phyloP scores from a whole-genome alignment of 1,140 invertebrate species.

The Drosophila sucinea region DNA sequence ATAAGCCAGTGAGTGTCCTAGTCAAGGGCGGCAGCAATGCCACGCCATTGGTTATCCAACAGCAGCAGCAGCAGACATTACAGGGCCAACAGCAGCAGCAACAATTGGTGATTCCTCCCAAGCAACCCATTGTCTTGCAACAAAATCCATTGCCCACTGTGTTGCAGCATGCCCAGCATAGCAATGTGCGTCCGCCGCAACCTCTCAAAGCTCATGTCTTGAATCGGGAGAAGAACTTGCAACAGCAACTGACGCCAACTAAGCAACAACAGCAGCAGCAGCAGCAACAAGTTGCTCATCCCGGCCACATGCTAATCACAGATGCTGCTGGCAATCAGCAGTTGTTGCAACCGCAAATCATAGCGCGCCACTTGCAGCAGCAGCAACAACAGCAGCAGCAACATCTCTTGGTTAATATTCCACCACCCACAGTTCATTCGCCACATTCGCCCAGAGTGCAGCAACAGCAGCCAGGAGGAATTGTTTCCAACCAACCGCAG shows the following conservation, averaged over 20 bases:
- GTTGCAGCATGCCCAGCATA: constrained; percentile 69
- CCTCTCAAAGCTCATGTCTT: constrained; percentile 77
- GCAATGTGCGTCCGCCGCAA: constrained; percentile 64
- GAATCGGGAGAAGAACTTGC: constrained; percentile 73
- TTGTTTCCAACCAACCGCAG: constrained; percentile 37
- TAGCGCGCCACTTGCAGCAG: constrained; percentile 68
- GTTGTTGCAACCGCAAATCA: constrained; percentile 61
- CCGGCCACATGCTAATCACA: constrained; percentile 66
- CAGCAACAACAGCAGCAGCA: constrained; percentile 56
- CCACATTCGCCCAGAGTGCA: constrained; percentile 58
- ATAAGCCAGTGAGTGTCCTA: constrained; percentile 73
- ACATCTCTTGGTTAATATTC: constrained; percentile 73
- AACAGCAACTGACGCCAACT: constrained; percentile 47
- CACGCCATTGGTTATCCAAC: constrained; percentile 57
- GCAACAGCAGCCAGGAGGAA: constrained; percentile 36
- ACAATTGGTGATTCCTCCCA: constrained; percentile 34
- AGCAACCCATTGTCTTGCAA: constrained; percentile 70
- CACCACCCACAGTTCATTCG: constrained; percentile 65
- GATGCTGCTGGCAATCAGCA: constrained; percentile 61
- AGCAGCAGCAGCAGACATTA: constrained; percentile 22
- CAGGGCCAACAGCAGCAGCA: constrained; percentile 29
- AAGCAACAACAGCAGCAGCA: constrained; percentile 43
- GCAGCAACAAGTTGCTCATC: constrained; percentile 34
- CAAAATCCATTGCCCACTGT: constrained; percentile 58
- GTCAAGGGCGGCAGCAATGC: constrained; percentile 64